Conservation (phyloP, 2,797 vertebrate genomes). For the Neoniphon sammara region DNA sequence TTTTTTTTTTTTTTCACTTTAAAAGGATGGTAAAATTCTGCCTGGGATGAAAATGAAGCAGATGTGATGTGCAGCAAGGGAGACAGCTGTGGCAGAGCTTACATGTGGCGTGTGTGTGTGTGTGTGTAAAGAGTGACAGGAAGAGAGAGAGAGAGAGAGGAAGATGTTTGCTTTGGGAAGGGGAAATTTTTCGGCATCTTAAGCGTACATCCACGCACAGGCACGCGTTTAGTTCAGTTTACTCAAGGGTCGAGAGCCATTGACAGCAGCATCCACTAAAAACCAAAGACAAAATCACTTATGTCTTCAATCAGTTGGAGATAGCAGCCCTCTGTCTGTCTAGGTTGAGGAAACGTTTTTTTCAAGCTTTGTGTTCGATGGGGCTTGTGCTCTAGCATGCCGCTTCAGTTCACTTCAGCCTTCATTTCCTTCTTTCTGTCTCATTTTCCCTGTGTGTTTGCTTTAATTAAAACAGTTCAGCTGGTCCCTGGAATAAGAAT, state of each 20-base stretch:
- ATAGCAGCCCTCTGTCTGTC: background rate
- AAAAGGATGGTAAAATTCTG: background rate
- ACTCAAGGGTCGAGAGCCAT: conserved; percentile 3
- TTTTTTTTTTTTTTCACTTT: background rate
- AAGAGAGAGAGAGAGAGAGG: too few relatives aligned
- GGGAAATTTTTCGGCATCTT: background rate
- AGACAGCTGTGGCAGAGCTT: background rate
- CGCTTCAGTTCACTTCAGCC: too few relatives aligned
- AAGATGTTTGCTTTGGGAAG: background rate
- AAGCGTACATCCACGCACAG: background rate
- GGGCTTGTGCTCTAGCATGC: background rate
- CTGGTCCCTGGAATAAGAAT: too few relatives aligned
- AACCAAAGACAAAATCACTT: conserved; percentile 11
- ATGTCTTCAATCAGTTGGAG: conserved; percentile 1
- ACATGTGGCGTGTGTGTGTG: background rate
- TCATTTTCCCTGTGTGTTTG: too few relatives aligned
- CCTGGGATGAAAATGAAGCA: background rate
- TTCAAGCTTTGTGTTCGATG: background rate
- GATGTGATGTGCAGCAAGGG: background rate
- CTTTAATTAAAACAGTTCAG: too few relatives aligned
- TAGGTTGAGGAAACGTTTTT: background rate
- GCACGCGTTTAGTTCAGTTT: background rate
- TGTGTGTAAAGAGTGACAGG: too few relatives aligned
- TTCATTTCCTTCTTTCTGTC: too few relatives aligned
- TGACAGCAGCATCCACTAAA: conserved; percentile 11